A percentile compares a stretch with the other conserved stretches of the same genome.
Conservation (phyloP, 2,888 invertebrate genomes). For the Gibbula magus region DNA sequence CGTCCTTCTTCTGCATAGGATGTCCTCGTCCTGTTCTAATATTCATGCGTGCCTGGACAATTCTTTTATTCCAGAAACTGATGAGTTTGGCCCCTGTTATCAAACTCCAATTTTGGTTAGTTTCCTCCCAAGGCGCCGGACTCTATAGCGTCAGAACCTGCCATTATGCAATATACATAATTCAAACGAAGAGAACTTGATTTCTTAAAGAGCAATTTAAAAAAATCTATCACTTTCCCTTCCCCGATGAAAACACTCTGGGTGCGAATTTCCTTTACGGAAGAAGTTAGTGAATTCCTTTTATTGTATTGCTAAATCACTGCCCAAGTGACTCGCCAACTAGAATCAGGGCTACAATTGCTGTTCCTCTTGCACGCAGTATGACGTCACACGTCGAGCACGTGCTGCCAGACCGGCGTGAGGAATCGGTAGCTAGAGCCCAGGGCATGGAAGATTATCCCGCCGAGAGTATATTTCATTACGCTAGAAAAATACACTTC, state of each 20-base stretch:
- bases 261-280: slow-evolving; percentile 16
- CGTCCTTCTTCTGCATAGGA: neutral
- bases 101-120: neutral
- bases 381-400: slow-evolving; percentile 13
- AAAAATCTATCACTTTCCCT: slow-evolving; percentile 7
- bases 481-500: slow-evolving; percentile 44
- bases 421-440: neutral
- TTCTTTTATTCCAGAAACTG: neutral
- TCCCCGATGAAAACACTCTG: slow-evolving; percentile 16
- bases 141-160: neutral
- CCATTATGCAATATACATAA: slow-evolving; percentile 18
- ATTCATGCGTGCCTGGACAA: neutral
- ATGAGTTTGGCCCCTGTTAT: slow-evolving; percentile 10
- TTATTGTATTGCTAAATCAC: slow-evolving; percentile 15
- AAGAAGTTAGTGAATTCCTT: slow-evolving; percentile 11
- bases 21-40: neutral
- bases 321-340: neutral
- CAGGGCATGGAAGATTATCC: slow-evolving; percentile 24
- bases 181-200: slow-evolving; percentile 12
- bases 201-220: slow-evolving; percentile 21
- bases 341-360: neutral
- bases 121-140: slow-evolving; percentile 11
- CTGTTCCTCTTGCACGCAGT: slow-evolving; percentile 2
- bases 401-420: neutral
- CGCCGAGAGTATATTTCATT: slow-evolving; percentile 39